Conservation (phyloP, 2,113 vertebrate genomes). For the Tonatia bakeri region DNA sequence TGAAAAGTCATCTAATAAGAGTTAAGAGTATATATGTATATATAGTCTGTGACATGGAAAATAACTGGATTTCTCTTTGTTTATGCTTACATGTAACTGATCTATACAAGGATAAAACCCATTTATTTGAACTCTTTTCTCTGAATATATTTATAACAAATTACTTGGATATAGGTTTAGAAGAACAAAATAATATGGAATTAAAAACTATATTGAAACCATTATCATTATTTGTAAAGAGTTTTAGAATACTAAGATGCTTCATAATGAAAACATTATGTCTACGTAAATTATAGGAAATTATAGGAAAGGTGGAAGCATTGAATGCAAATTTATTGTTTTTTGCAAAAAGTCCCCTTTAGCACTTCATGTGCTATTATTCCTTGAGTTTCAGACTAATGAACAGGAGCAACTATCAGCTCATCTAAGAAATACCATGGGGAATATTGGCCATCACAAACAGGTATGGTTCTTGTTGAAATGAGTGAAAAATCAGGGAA, state of each 20-base stretch:
- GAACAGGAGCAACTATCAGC: conserved; percentile 9
- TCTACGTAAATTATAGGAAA: not conserved
- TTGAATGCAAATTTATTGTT: conserved; percentile 9
- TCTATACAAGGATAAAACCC: not conserved
- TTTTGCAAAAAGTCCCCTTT: not conserved
- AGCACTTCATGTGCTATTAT: not conserved
- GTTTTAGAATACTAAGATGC: not conserved
- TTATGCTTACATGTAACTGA: not conserved
- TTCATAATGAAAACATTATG: conserved; percentile 6
- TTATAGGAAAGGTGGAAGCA: not conserved
- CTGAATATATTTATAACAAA: not conserved
- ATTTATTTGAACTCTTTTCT: not conserved
- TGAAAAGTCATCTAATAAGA: not conserved
- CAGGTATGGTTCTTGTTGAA: conserved; percentile 6
- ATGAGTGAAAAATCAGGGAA: not conserved
- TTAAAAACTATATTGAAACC: not conserved
- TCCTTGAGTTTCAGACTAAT: conserved; percentile 6
- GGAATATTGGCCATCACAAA: not conserved
- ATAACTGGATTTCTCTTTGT: not conserved
- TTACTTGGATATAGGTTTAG: not conserved
- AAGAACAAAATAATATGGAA: not conserved
- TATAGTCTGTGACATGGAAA: not conserved
- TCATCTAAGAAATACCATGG: not conserved
- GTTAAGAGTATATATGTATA: not conserved
- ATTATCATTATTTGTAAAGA: not conserved